phyloP scores from a whole-genome alignment of 2,113 vertebrate species.

The Ursus arctos region DNA sequence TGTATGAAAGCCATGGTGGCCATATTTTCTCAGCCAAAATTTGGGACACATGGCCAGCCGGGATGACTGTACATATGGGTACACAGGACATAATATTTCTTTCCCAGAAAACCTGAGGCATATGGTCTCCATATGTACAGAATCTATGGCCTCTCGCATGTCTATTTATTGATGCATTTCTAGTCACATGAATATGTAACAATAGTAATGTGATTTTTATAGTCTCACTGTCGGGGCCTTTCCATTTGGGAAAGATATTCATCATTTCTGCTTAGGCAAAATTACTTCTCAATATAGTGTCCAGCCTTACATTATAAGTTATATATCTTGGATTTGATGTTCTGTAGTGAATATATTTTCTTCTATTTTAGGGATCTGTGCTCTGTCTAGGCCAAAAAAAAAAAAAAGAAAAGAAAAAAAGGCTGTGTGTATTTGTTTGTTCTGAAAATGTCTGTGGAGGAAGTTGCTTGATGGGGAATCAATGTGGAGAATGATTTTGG shows the following conservation, averaged over 20 bases:
- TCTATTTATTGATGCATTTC: conserved; percentile 65
- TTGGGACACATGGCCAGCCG: conserved; percentile 56
- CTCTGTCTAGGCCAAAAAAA: conserved; percentile 64
- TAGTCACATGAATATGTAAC: conserved; percentile 63
- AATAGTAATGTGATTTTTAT: conserved; percentile 74
- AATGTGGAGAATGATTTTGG: background rate
- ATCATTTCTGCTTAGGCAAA: conserved; percentile 59
- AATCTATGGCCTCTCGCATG: conserved; percentile 57
- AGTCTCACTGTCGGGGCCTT: conserved; percentile 20
- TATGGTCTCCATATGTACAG: conserved; percentile 73
- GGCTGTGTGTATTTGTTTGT: conserved; percentile 56
- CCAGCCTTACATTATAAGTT: conserved; percentile 50
- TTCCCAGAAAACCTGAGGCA: conserved; percentile 69
- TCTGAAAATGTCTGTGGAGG: conserved; percentile 65
- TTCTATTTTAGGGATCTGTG: conserved; percentile 70
- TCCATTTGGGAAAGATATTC: conserved; percentile 68
- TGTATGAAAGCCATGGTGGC: background rate
- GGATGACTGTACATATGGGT: conserved; percentile 52
- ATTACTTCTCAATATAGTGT: conserved; percentile 70
- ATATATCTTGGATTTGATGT: conserved; percentile 62
- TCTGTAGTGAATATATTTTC: conserved; percentile 55
- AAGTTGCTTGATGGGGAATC: background rate
- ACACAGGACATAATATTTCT: conserved; percentile 78
- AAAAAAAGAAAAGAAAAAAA: background rate
- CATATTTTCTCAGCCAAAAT: conserved; percentile 57